A percentile compares a stretch with the other conserved stretches of the same genome.
These are phyloP conservation scores for Hoplodrina blanda DNA, from an alignment of 2,888 invertebrate genomes.

Conservation along the genomic window DNA sequence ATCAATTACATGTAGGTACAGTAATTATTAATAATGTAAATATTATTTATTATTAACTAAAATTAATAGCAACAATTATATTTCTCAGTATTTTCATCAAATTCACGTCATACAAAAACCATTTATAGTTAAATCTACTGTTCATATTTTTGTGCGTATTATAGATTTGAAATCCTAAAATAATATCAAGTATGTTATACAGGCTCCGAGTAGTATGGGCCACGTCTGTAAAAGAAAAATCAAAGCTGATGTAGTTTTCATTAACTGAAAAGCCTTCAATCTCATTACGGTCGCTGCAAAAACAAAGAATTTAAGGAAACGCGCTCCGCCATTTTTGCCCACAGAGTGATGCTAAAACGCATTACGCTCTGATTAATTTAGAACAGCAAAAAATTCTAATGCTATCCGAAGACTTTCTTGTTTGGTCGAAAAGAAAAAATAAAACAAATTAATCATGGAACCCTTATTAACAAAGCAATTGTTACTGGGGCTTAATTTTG, in stretches of 20 bases:
- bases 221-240: constrained; percentile 40
- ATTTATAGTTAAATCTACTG: background rate
- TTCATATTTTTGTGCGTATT: background rate
- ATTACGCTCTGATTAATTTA: constrained; percentile 70
- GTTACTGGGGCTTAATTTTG: constrained; percentile 87
- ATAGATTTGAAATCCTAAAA: constrained; percentile 1
- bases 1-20: too few species aligned
- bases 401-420: constrained; percentile 70
- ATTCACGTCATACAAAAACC: background rate
- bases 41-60: too few species aligned
- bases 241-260: constrained; percentile 52
- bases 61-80: constrained; percentile 37
- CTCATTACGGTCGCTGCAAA: constrained; percentile 57
- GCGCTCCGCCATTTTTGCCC: constrained; percentile 42
- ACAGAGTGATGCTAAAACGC: constrained; percentile 52
- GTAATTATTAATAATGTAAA: too few species aligned
- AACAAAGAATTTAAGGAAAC: constrained; percentile 60
- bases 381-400: constrained; percentile 67
- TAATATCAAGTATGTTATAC: constrained; percentile 13
- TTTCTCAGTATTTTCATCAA: constrained; percentile 4
- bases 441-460: constrained; percentile 81
- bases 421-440: constrained; percentile 75
- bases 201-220: constrained; percentile 9
- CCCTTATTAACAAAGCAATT: constrained; percentile 89
- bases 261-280: constrained; percentile 63